Conservation (phyloP, 2,113 vertebrate genomes). For the Rissa tridactyla region DNA sequence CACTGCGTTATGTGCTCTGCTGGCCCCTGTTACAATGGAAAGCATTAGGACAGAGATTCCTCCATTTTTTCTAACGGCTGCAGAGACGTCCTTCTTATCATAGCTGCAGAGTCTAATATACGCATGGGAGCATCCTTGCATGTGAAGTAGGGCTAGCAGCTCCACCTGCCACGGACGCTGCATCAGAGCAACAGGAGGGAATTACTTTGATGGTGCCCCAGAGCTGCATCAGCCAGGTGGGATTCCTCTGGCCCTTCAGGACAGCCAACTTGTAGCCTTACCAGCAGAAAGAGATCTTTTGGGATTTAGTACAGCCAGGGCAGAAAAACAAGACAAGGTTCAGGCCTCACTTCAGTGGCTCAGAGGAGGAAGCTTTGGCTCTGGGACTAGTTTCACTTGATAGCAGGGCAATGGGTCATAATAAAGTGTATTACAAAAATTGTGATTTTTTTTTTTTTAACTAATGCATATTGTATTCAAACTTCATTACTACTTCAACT, state of each 20-base stretch:
- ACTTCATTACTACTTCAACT: not conserved
- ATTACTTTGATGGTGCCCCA: not conserved
- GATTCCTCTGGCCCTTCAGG: not conserved
- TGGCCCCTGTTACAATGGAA: not conserved
- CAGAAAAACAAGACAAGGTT: not conserved
- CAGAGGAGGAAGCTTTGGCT: not conserved
- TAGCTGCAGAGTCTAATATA: not conserved
- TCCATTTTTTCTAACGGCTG: not conserved
- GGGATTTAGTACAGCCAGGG: accelerated
- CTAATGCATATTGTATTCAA: not conserved
- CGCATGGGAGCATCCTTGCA: not conserved
- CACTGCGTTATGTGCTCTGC: accelerated
- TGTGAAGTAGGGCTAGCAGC: not conserved
- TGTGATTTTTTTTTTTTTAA: too few relatives aligned
- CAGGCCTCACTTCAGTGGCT: not conserved
- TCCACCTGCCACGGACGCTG: accelerated
- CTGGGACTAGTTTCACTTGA: not conserved
- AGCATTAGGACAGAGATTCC: not conserved
- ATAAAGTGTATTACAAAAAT: not conserved
- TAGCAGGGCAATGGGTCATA: not conserved
- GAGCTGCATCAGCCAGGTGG: not conserved
- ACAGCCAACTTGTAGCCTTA: too few relatives aligned
- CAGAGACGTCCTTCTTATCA: not conserved
- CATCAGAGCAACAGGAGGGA: not conserved
- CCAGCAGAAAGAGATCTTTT: not conserved